A percentile compares a stretch with the other conserved stretches of the same genome.
phyloP scores from a whole-genome alignment of 2,797 vertebrate genomes.

The Phoeniculus purpureus region DNA sequence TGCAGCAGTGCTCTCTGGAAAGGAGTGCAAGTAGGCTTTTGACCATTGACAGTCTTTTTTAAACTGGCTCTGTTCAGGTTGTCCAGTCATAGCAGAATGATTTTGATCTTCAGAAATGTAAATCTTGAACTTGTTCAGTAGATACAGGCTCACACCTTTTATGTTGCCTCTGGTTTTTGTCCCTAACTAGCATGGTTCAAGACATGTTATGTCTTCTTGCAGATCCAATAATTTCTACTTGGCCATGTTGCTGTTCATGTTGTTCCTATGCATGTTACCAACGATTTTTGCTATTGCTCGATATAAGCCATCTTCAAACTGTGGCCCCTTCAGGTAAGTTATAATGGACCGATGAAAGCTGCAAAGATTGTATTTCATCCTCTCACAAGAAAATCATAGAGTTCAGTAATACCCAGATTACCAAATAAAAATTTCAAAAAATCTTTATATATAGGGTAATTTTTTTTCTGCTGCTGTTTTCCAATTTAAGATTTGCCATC shows the following conservation, averaged over 20 bases:
- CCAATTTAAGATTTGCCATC: not conserved
- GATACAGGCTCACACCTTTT: not conserved
- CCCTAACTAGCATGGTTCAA: not conserved
- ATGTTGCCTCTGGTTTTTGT: not conserved
- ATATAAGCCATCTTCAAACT: constrained; percentile 90
- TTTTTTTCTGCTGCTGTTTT: not conserved
- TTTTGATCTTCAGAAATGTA: constrained; percentile 6
- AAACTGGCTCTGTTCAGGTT: not conserved
- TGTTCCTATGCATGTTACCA: constrained; percentile 96
- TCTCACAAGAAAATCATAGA: not conserved
- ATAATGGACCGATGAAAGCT: not conserved
- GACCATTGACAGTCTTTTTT: not conserved
- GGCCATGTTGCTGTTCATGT: constrained; percentile 96
- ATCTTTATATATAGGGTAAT: not conserved
- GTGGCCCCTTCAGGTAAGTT: constrained; percentile 93
- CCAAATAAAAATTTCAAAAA: not conserved
- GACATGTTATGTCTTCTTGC: not conserved
- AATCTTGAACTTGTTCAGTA: not conserved
- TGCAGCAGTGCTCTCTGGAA: constrained; percentile 28
- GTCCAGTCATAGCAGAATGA: not conserved
- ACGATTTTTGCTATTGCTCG: constrained; percentile 94
- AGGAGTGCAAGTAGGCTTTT: constrained; percentile 5
- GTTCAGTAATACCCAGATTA: not conserved
- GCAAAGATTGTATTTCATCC: not conserved
- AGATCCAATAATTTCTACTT: constrained; percentile 99